Percentiles rank a stretch among this genome's conserved stretches.
phyloP scores from a whole-genome alignment of 2,797 vertebrate genomes.

The Zenarchopterus dispar region DNA sequence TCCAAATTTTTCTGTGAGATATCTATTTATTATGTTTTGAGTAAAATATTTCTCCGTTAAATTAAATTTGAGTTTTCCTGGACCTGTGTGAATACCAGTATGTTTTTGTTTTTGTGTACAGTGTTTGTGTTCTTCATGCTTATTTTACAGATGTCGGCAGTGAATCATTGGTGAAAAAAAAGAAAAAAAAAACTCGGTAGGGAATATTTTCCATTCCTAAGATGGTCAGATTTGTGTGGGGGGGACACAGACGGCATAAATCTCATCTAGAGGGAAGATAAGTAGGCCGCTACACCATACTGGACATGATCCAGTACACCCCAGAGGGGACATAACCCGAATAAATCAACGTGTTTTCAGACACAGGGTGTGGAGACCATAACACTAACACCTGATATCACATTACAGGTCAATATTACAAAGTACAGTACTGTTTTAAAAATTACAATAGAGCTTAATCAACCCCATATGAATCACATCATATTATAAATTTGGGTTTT shows the following conservation, averaged over 20 bases:
- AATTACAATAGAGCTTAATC: background rate
- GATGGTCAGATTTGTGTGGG: conserved; percentile 79
- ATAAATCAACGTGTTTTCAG: conserved; percentile 38
- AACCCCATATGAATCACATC: background rate
- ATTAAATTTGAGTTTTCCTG: background rate
- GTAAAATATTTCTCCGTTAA: background rate
- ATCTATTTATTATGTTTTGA: background rate
- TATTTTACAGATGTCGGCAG: conserved; percentile 63
- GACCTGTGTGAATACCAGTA: conserved; percentile 1
- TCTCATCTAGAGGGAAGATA: conserved; percentile 64
- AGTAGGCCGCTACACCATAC: conserved; percentile 57
- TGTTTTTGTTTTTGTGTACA: conserved; percentile 37
- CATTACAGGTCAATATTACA: conserved; percentile 7
- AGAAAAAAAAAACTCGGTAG: conserved; percentile 47
- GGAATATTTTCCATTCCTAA: conserved; percentile 83
- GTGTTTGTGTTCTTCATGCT: conserved; percentile 57
- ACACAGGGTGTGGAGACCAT: conserved; percentile 30
- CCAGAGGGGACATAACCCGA: conserved; percentile 34
- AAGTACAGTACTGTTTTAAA: background rate
- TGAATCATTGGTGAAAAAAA: conserved; percentile 44
- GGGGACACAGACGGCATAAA: conserved; percentile 64
- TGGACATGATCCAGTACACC: conserved; percentile 48
- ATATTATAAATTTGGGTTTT: background rate
- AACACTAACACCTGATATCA: conserved; percentile 6
- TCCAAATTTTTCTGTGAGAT: too few relatives aligned